Evolutionary conservation across 2,797 vertebrate genomes (phyloP).

Genomic region (Sebastes itinus): DNA sequence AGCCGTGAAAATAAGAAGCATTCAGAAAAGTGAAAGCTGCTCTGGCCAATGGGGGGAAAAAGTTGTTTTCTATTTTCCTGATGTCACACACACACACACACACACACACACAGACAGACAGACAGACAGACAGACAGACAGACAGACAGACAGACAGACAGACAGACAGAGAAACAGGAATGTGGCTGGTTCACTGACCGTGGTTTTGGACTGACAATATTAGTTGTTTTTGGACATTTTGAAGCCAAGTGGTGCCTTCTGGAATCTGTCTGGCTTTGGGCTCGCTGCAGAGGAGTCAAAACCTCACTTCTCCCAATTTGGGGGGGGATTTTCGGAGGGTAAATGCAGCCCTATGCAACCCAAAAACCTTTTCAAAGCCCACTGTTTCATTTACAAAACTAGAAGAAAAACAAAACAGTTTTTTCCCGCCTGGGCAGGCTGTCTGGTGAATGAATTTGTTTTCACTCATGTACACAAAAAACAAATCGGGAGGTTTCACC

Average conservation of each 20-base stretch:
- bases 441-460: too few species aligned
- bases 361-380: neutral
- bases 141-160: too few species aligned
- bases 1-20: too few species aligned
- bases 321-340: neutral
- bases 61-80: too few species aligned
- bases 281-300: neutral
- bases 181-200: constrained; percentile 5
- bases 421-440: too few species aligned
- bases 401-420: too few species aligned
- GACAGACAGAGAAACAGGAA: constrained; percentile 8
- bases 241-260: constrained; percentile 16
- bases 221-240: constrained; percentile 42
- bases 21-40: too few species aligned
- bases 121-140: too few species aligned
- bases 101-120: too few species aligned
- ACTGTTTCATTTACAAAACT: neutral
- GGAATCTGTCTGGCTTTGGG: constrained; percentile 17
- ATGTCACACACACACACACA: too few species aligned
- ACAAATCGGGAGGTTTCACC: neutral
- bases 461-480: too few species aligned
- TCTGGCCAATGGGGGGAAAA: too few species aligned
- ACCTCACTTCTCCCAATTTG: neutral
- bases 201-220: constrained; percentile 27
- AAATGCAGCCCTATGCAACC: neutral